Evolutionary conservation across 2,113 vertebrate species (phyloP), one percentile per base, ranked within the genome.

Genomic region (Lathamus discolor): DNA sequence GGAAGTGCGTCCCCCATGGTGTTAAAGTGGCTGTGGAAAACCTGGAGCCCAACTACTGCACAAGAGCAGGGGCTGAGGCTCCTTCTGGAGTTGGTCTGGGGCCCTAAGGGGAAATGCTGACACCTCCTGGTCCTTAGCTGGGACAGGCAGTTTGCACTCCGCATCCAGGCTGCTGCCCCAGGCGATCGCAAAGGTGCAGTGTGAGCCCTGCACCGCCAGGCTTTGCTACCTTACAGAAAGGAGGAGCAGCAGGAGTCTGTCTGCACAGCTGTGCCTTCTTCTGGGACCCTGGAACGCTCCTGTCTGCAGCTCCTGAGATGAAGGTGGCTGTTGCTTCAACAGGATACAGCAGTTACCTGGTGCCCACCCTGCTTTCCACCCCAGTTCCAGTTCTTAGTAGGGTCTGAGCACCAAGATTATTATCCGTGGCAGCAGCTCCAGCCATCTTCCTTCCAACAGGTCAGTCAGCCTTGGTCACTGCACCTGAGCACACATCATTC

Each of bases 121-220:
- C 74, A 33, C 44, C 52, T 75, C 52, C 81, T 74, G 73, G 66
- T 90, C 54, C 37, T 18, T 9, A 31, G 39, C 33, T 43, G 37
- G 17, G 64, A 27, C 54, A 33, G 55, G 29, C 51, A 83, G 41
- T 37, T 49, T 49, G 7, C 4, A 37, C 5, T 70, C 55, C 69
- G 43, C 3, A 1, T 1, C 63, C 52, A 55, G 6, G 63, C 3
- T 39, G 39, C 39, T 39, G 39, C 39, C 39, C 63, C 52, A 55
- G 5, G 59, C 3, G 0, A 73, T 15, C 59, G 9, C 81, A 69
- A 37, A 1, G 11, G 66, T 20, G 51, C 1, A 44, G 22, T 0
- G 10, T 2, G 22, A 94, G 74, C 49, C 37, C 33, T 25, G 52
- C 44, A 5, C 28, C 55, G 52, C 66, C 66, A 28, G 29, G 33